Conservation (phyloP, 2,888 invertebrate species). For the Heliconius cydno region DNA sequence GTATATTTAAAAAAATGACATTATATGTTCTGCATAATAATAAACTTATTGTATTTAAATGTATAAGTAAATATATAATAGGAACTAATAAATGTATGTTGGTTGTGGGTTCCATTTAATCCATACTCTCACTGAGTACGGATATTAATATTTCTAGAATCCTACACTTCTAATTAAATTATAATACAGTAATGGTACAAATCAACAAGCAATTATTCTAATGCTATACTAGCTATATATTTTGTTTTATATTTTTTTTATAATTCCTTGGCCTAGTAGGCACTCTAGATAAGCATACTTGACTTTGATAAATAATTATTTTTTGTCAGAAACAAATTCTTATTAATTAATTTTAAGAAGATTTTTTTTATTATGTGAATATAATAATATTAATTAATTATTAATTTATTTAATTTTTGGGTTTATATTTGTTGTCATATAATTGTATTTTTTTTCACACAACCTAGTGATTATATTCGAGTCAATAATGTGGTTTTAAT, state of each 20-base stretch:
- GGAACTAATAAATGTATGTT: too few species aligned
- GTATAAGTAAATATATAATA: background rate
- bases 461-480: background rate
- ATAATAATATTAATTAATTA: background rate
- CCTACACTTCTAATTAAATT: background rate
- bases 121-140: too few species aligned
- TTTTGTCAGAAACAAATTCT: background rate
- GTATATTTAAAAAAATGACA: background rate
- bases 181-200: conserved; percentile 5
- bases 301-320: background rate
- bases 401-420: background rate
- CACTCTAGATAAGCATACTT: background rate
- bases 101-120: too few species aligned
- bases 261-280: background rate
- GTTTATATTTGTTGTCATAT: background rate
- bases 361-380: background rate
- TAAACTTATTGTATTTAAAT: background rate
- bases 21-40: background rate
- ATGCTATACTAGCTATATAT: background rate
- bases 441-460: background rate
- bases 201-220: conserved; percentile 1
- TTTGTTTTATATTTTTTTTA: background rate
- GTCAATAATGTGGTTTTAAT: conserved; percentile 4
- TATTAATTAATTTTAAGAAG: background rate
- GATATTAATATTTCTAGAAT: background rate